Base-by-base conservation (phyloP, 2,797 vertebrate species). In the Sarcoramphus papa region DNA sequence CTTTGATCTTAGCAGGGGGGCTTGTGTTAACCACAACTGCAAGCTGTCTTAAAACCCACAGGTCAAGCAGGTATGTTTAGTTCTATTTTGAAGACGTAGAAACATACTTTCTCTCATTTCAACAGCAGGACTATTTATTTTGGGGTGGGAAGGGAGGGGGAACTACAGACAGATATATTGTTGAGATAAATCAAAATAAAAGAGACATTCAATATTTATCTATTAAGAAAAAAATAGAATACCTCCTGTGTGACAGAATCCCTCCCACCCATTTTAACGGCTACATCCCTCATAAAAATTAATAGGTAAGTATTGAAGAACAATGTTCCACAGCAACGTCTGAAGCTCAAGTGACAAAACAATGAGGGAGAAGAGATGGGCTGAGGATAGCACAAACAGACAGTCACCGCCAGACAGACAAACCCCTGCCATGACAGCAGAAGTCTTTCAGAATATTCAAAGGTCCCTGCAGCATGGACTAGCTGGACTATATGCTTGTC, bases 1-100 rank as follows among this genome's bases (percentile, higher is more conserved):
- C 97, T 98, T 97, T 98, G 97, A 98, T 98, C 97, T 97, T 95
- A 7, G 88, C 97, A 88, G 97, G 97, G 89, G 93, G 92, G 63
- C 90, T 95, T 41, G 56, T 95, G 96, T 97, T 96, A 93, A 95
- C 91, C 95, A 94, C 92, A 76, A 86, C 82, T 77, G 85, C 74
- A 47, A 85, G 87, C 95, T 97, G 87, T 24, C 95, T 95, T 82
- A 62, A 53, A 95, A 94, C 90, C 86, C 95, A 95, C 90, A 90
- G 95, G 96, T 97, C 97, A 97, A 94, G 96, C 96, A 97, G 96
- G 96, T 97, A 97, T 97, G 95, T 96, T 96, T 72, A 90, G 90
- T 90, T 89, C 59, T 77, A 30, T 95, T 97, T 93, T 40, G 90
- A 85, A 93, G 93, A 91, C 0, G 0, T 17, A n/a, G 60, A 81